A percentile compares a stretch with the other conserved stretches of the same genome.
Conservation (phyloP, 2,888 invertebrate genomes). For the Aethes cnicana region DNA sequence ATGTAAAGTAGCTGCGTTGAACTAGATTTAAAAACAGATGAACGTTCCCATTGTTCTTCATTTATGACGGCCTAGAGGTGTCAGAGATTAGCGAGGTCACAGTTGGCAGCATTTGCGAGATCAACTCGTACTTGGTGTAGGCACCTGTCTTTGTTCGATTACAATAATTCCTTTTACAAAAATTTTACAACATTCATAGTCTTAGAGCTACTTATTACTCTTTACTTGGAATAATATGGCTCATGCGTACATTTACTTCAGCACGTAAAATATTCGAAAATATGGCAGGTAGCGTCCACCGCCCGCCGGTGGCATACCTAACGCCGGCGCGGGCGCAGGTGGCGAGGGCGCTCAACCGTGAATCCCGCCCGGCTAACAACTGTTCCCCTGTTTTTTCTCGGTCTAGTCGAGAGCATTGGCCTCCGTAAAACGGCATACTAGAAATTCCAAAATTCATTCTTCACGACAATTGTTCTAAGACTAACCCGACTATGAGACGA, state of each 20-base stretch:
- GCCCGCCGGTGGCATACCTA: slow-evolving; percentile 26
- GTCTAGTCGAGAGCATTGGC: slow-evolving; percentile 67
- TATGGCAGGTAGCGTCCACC: slow-evolving; percentile 37
- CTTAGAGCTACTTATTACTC: too few species aligned
- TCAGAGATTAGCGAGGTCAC: slow-evolving; percentile 23
- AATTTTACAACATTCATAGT: too few species aligned
- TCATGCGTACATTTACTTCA: too few species aligned
- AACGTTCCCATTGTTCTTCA: slow-evolving; percentile 27
- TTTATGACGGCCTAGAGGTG: slow-evolving; percentile 26
- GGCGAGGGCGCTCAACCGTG: slow-evolving; percentile 73
- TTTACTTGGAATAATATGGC: too few species aligned
- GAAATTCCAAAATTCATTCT: slow-evolving; percentile 40
- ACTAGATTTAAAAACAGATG: slow-evolving; percentile 27
- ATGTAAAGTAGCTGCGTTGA: slow-evolving; percentile 19
- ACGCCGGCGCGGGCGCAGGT: slow-evolving; percentile 59
- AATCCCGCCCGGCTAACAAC: slow-evolving; percentile 70
- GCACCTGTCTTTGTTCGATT: background rate
- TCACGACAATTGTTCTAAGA: slow-evolving; percentile 42
- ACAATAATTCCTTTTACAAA: background rate
- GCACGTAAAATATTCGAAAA: slow-evolving; percentile 15
- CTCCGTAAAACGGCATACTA: slow-evolving; percentile 49
- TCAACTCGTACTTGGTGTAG: slow-evolving; percentile 4
- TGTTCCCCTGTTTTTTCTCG: slow-evolving; percentile 66
- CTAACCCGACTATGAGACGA: slow-evolving; percentile 38
- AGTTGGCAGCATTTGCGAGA: slow-evolving; percentile 15